Percentiles rank a stretch among this genome's conserved stretches.
phyloP scores from a whole-genome alignment of 2,113 vertebrate species.

The Falcunculus frontatus region DNA sequence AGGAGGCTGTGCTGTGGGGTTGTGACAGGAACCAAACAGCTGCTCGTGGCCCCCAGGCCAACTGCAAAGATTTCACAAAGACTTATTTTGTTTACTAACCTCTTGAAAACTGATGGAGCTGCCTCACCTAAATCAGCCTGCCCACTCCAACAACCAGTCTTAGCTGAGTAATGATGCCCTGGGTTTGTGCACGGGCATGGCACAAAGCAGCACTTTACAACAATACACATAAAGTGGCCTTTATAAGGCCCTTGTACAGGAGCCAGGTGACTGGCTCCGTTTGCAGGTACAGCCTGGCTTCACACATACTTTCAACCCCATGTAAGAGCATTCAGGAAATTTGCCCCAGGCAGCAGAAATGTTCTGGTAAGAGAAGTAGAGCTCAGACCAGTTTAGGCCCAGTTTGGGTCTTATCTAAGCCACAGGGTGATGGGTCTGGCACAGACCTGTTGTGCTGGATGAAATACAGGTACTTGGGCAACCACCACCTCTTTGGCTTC shows the following conservation, averaged over 20 bases:
- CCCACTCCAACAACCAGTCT: neutral
- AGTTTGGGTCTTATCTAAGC: neutral
- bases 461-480: neutral
- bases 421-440: neutral
- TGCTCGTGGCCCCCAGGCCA: accelerated
- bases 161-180: neutral
- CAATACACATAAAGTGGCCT: neutral
- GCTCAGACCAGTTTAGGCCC: neutral
- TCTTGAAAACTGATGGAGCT: neutral
- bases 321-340: neutral
- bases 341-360: neutral
- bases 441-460: neutral
- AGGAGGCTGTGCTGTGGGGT: neutral
- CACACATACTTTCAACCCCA: accelerated
- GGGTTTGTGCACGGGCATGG: neutral
- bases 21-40: neutral
- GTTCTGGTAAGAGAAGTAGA: neutral
- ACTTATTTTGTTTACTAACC: neutral
- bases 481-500: neutral
- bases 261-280: neutral
- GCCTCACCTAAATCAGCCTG: neutral
- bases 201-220: neutral
- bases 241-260: neutral
- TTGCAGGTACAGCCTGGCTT: neutral
- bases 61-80: neutral